A percentile compares a stretch with the other conserved stretches of the same genome.
Conservation (phyloP, 2,888 invertebrate genomes). For the Harmothoe impar region DNA sequence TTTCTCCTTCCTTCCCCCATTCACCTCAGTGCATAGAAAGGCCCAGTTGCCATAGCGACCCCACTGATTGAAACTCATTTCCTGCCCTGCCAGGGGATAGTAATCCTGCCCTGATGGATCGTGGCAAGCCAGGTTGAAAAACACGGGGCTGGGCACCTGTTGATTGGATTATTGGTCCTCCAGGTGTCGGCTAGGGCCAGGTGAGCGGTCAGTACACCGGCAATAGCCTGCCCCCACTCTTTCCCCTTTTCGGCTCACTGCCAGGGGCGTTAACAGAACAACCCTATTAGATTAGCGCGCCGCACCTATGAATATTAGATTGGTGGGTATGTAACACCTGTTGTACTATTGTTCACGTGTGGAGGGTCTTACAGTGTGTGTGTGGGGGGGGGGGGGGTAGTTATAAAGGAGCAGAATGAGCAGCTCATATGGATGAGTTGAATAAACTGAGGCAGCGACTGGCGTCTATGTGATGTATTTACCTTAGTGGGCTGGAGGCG, state of each 20-base stretch:
- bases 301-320: too few species aligned
- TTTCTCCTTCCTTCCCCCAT: neutral
- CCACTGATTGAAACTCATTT: slow-evolving; percentile 11
- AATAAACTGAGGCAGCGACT: too few species aligned
- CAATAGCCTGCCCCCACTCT: neutral
- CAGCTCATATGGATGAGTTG: too few species aligned
- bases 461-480: neutral
- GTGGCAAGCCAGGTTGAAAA: slow-evolving; percentile 2
- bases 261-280: neutral
- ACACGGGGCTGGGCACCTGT: neutral
- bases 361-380: too few species aligned
- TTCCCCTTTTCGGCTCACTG: neutral
- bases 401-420: too few species aligned
- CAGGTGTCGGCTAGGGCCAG: slow-evolving; percentile 18
- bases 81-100: neutral
- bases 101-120: slow-evolving; percentile 15
- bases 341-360: too few species aligned
- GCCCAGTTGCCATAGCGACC: slow-evolving; percentile 1
- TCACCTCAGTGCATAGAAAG: neutral
- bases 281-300: neutral
- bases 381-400: too few species aligned
- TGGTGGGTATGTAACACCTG: too few species aligned
- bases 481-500: neutral
- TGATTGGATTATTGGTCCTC: slow-evolving; percentile 17
- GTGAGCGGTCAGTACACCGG: slow-evolving; percentile 8